phyloP scores from a whole-genome alignment of 2,113 vertebrate genomes.

The Hippoglossus stenolepis region DNA sequence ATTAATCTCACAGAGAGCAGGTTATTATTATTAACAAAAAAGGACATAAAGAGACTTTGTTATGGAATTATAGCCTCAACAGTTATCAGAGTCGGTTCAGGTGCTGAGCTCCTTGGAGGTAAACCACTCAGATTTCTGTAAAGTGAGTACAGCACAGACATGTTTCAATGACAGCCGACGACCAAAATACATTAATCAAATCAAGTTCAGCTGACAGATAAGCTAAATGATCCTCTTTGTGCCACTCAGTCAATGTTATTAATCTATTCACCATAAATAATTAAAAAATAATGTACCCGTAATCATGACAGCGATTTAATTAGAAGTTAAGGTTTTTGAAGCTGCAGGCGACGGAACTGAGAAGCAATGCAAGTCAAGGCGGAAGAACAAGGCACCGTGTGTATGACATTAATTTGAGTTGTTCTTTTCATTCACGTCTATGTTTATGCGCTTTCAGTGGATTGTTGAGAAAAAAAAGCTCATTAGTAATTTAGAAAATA shows the following conservation, averaged over 20 bases:
- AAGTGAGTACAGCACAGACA: conserved; percentile 9
- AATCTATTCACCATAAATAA: conserved; percentile 65
- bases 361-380: conserved; percentile 19
- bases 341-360: conserved; percentile 19
- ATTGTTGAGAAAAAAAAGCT: conserved; percentile 1
- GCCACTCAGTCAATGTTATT: conserved; percentile 64
- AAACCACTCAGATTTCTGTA: conserved; percentile 15
- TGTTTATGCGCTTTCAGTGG: background rate
- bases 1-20: background rate
- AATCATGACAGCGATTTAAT: conserved; percentile 70
- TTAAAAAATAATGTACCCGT: conserved; percentile 50
- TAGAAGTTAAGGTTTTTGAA: conserved; percentile 59
- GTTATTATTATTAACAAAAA: background rate
- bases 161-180: conserved; percentile 55
- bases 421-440: background rate
- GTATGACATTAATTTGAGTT: conserved; percentile 5
- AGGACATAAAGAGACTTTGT: background rate
- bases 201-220: conserved; percentile 64
- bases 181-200: conserved; percentile 74
- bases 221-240: conserved; percentile 66
- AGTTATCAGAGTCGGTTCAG: conserved; percentile 22
- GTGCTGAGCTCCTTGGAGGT: background rate
- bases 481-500: too few species aligned
- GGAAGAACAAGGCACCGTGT: conserved; percentile 5
- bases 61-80: background rate